These are phyloP conservation scores for Philhelius pedissequus DNA, from an alignment of 2,888 invertebrate genomes.

Conservation along the genomic window DNA sequence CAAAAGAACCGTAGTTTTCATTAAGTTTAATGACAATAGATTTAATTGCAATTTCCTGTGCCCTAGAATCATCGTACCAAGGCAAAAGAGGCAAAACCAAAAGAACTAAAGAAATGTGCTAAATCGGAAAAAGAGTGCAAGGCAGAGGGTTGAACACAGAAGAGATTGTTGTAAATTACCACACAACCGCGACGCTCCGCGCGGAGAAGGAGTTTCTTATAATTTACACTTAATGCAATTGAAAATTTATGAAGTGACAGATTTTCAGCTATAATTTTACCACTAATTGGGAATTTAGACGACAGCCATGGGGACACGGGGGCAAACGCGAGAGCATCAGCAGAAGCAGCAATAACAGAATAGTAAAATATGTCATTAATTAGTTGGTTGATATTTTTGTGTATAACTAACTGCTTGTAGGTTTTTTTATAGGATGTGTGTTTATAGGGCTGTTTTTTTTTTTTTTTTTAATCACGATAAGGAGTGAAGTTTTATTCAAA, in stretches of 20 bases:
- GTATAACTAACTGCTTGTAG: neutral
- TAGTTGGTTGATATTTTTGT: neutral
- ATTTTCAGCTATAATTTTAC: conserved; percentile 60
- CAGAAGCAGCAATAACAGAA: neutral
- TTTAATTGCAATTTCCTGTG: conserved; percentile 66
- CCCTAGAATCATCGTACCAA: conserved; percentile 19
- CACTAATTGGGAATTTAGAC: conserved; percentile 44
- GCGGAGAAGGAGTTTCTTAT: conserved; percentile 19
- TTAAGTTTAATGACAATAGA: conserved; percentile 64
- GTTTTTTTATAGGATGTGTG: neutral
- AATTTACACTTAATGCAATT: conserved; percentile 59
- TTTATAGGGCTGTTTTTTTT: neutral
- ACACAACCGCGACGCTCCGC: neutral
- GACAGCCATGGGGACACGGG: neutral
- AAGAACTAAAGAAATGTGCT: conserved; percentile 23
- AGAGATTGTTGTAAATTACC: conserved; percentile 19
- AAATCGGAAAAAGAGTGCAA: neutral
- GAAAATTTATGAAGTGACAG: conserved; percentile 65
- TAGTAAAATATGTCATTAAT: conserved; percentile 17
- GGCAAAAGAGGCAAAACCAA: neutral
- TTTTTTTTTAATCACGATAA: neutral
- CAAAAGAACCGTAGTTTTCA: conserved; percentile 50
- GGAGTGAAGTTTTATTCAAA: neutral
- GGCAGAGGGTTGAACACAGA: neutral
- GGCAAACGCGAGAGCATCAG: neutral